phyloP scores from a whole-genome alignment of 2,797 vertebrate species.

The Myotis vivesi region DNA sequence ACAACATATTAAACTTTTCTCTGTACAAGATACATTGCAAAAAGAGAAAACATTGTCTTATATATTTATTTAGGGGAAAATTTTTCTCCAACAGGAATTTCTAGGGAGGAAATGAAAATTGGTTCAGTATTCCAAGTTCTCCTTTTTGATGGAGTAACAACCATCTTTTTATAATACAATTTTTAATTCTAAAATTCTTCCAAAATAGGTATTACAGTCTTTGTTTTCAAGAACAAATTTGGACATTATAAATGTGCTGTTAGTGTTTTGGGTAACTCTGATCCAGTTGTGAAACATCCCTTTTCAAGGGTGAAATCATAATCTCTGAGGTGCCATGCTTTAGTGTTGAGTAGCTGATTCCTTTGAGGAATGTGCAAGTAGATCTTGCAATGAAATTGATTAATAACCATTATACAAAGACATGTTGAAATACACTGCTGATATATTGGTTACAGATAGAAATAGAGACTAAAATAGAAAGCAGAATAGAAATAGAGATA shows the following conservation, averaged over 20 bases:
- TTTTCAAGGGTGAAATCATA: not conserved
- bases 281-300: not conserved
- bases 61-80: not conserved
- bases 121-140: not conserved
- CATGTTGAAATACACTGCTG: conserved; percentile 28
- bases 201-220: not conserved
- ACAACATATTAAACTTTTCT: not conserved
- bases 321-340: not conserved
- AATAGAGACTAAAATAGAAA: not conserved
- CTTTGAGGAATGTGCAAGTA: not conserved
- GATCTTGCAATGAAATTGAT: conserved; percentile 43
- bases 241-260: not conserved
- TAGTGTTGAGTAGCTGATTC: conserved; percentile 12
- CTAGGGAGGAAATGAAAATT: not conserved
- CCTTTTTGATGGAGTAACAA: not conserved
- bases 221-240: not conserved
- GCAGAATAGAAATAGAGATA: conserved; percentile 51
- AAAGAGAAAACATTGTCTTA: not conserved
- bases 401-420: conserved; percentile 30
- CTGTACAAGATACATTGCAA: not conserved
- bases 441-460: conserved; percentile 55
- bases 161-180: not conserved
- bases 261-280: not conserved
- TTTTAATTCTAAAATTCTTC: conserved; percentile 34
- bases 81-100: not conserved